These are phyloP conservation scores for Tricholaema leucomelas DNA, from an alignment of 2,113 vertebrate genomes.

Conservation along the genomic window DNA sequence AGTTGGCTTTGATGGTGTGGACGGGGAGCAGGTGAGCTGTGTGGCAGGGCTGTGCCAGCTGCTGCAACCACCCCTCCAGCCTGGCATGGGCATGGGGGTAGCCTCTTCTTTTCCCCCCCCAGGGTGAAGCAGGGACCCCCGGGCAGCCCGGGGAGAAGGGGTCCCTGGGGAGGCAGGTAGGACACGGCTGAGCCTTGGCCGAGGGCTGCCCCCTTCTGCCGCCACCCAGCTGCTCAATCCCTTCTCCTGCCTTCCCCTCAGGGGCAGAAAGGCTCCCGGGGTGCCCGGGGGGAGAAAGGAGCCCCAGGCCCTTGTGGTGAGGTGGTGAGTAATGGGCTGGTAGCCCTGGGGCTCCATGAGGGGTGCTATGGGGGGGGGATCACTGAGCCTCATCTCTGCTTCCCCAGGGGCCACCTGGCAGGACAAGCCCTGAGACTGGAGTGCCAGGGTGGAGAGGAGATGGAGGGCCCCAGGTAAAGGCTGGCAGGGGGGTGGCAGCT, in stretches of 20 bases:
- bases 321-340: neutral
- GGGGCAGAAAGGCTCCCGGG: neutral
- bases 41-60: neutral
- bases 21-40: neutral
- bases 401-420: neutral
- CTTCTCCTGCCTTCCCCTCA: neutral
- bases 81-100: fast-evolving
- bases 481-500: neutral
- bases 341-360: fast-evolving
- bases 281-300: neutral
- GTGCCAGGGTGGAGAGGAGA: neutral
- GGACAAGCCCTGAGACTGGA: neutral
- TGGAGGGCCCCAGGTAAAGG: neutral
- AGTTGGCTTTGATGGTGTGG: neutral
- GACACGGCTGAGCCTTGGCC: fast-evolving
- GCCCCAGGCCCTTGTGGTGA: neutral
- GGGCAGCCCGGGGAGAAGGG: neutral
- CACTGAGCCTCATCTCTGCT: neutral
- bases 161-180: neutral
- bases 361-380: neutral
- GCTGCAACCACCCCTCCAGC: neutral
- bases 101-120: neutral
- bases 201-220: neutral
- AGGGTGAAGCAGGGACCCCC: neutral
- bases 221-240: fast-evolving